A percentile compares a stretch with the other conserved stretches of the same genome.
phyloP scores from a whole-genome alignment of 2,113 vertebrate genomes.

The Chroicocephalus ridibundus region DNA sequence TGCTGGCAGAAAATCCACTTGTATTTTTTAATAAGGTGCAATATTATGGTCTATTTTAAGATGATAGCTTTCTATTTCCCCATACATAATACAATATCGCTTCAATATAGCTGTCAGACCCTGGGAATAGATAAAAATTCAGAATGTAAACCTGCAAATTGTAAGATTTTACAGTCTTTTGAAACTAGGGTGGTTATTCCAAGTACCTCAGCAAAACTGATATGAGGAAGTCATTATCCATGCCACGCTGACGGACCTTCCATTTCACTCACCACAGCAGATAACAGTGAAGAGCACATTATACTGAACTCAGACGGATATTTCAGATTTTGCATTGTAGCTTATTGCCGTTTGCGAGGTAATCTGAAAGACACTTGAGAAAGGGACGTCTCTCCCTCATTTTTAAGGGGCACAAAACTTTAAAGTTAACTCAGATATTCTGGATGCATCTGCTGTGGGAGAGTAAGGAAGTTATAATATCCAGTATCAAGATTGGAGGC shows the following conservation, averaged over 20 bases:
- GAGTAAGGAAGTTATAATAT: background rate
- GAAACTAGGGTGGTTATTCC: slow-evolving; percentile 30
- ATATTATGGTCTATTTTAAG: slow-evolving; percentile 70
- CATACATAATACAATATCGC: slow-evolving; percentile 48
- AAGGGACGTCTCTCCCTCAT: background rate
- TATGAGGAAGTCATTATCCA: slow-evolving; percentile 48
- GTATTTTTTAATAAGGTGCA: slow-evolving; percentile 71
- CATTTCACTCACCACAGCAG: background rate
- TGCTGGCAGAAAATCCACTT: slow-evolving; percentile 68
- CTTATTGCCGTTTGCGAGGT: slow-evolving; percentile 46
- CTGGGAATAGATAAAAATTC: slow-evolving; percentile 57
- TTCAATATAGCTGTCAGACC: slow-evolving; percentile 52
- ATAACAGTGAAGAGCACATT: slow-evolving; percentile 33
- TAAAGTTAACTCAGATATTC: background rate
- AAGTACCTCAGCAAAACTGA: slow-evolving; percentile 46
- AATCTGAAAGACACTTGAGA: slow-evolving; percentile 35
- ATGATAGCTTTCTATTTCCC: slow-evolving; percentile 69
- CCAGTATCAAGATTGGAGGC: background rate
- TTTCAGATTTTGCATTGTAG: slow-evolving; percentile 10
- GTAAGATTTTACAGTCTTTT: slow-evolving; percentile 58
- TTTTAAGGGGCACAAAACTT: slow-evolving; percentile 11
- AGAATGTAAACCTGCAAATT: slow-evolving; percentile 58
- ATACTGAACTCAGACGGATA: background rate
- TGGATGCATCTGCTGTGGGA: background rate
- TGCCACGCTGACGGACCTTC: slow-evolving; percentile 8